Evolutionary conservation across 2,888 invertebrate species (phyloP), one percentile per base, ranked within the genome.

Genomic region (Macroteleia sp.): DNA sequence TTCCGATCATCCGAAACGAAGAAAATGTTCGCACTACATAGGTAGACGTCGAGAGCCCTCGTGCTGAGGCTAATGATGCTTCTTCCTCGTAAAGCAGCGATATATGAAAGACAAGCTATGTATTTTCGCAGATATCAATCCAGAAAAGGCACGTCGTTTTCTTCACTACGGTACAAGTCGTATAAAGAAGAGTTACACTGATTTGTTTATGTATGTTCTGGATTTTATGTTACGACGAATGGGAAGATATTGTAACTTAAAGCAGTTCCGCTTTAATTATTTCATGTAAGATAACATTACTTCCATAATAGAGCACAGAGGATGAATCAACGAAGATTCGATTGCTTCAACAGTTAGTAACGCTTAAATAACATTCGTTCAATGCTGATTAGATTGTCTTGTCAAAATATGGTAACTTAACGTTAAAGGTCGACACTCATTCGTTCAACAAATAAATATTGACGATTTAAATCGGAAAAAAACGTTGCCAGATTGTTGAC

Each of bases 21-120:
- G 66, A 74, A 50, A 71, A 48, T 52, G 57, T 54, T 73, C 48
- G 64, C 61, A 74, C 76, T 67, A 62, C 62, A 71, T 52, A 36
- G 59, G 19, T 41, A 34, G 67, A 79, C 69, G 73, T 70, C 28
- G 19, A 75, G 73, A 16, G 44, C 48, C 52, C 73, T 74, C 42
- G 48, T 44, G 36, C 44, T 32, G 42, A 69, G 48, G 79, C 79
- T 79, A 79, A 79, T 79, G 76, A 69, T 69, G 70, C 64, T 61
- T 67, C 66, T 42, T 39, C 50, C 19, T 36, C 25, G 48, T 32
- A 22, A 32, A 54, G 14, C n/a, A 48, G 42, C 41, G 39, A 57
- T 74, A 64, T 59, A 36, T 52, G 50, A 62, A 71, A 64, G 48
- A 50, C 48, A 32, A 39, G 74, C 57, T 66, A 54, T 50, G 52